Conservation (phyloP, 2,113 vertebrate genomes). For the Baryphthengus martii region DNA sequence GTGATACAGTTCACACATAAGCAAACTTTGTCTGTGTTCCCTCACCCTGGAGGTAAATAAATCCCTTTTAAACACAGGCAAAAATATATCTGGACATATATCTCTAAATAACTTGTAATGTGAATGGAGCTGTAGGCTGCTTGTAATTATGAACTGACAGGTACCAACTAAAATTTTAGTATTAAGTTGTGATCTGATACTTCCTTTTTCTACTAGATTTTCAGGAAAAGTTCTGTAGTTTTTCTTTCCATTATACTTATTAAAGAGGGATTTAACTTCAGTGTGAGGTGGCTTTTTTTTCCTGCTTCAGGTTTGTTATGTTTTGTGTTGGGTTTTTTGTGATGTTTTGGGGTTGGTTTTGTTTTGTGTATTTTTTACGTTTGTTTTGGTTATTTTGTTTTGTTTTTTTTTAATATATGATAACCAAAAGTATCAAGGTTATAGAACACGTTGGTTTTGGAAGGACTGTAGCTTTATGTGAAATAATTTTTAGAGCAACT, state of each 20-base stretch:
- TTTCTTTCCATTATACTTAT: background rate
- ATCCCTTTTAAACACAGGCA: background rate
- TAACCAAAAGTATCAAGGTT: background rate
- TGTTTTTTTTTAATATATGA: background rate
- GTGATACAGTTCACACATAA: background rate
- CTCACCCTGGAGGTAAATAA: background rate
- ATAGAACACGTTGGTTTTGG: background rate
- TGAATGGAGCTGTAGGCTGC: background rate
- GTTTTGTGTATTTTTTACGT: background rate
- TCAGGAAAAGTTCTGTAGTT: background rate
- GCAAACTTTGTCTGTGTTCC: background rate
- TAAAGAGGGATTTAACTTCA: background rate
- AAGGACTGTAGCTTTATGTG: background rate
- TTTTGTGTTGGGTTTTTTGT: background rate
- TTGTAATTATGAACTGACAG: background rate
- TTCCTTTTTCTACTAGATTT: background rate
- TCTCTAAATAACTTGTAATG: background rate
- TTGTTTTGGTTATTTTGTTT: background rate
- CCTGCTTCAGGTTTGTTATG: background rate
- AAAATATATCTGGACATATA: background rate
- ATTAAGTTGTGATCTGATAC: background rate
- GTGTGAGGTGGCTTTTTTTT: background rate
- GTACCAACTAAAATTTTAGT: background rate
- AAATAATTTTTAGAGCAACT: background rate
- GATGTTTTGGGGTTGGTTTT: background rate